These are phyloP conservation scores for Drosophila tropicalis DNA, from an alignment of 1,140 invertebrate species.

Conservation along the genomic window DNA sequence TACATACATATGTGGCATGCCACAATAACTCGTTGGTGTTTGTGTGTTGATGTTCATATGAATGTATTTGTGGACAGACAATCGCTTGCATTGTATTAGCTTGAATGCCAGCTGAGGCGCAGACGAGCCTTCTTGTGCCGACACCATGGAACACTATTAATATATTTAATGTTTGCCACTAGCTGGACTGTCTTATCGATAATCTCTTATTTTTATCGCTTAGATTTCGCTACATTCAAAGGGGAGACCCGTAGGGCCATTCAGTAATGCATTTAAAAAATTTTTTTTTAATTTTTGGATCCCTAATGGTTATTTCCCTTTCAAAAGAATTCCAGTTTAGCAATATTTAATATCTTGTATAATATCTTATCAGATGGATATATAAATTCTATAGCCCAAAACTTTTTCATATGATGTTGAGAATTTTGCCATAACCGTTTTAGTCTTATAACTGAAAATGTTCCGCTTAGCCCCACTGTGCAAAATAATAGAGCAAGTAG, in stretches of 20 bases:
- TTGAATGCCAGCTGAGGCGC: slow-evolving; percentile 1
- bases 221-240: background rate
- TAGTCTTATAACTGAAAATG: no score
- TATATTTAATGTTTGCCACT: background rate
- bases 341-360: no score
- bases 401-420: no score
- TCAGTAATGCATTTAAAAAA: no score
- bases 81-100: slow-evolving; percentile 37
- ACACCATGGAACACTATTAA: background rate
- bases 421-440: no score
- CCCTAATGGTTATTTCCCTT: no score
- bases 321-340: no score
- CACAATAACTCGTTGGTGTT: slow-evolving; percentile 33
- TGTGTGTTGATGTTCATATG: background rate
- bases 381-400: no score
- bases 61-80: slow-evolving; percentile 24
- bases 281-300: no score
- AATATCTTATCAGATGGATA: no score
- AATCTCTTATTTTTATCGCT: background rate
- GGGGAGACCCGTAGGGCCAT: no score
- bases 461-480: background rate
- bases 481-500: background rate
- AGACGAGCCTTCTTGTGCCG: background rate
- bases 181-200: background rate
- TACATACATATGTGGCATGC: slow-evolving; percentile 41